These are phyloP conservation scores for Drosophila nigricruria DNA, from an alignment of 2,888 invertebrate species.

Conservation along the genomic window DNA sequence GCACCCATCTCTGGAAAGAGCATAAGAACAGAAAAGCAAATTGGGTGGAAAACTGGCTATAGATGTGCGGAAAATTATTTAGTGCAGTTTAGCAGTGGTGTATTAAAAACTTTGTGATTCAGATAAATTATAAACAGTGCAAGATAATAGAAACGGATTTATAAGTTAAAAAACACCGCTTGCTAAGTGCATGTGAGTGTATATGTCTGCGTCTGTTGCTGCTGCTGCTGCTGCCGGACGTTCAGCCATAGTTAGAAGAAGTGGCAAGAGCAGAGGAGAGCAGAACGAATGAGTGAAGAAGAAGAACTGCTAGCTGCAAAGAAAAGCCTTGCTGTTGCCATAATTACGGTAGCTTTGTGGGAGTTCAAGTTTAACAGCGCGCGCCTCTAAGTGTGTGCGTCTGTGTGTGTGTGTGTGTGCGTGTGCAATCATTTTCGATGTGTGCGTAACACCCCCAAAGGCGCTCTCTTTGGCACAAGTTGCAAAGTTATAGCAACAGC, in stretches of 20 bases:
- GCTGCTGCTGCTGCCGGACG: constrained; percentile 51
- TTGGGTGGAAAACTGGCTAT: constrained; percentile 73
- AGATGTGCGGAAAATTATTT: constrained; percentile 62
- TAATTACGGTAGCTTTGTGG: constrained; percentile 76
- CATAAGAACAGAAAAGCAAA: constrained; percentile 59
- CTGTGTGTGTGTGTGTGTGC: constrained; percentile 22
- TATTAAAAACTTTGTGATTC: constrained; percentile 27
- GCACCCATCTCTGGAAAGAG: constrained; percentile 44
- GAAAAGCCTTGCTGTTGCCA: constrained; percentile 61
- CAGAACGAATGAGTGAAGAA: constrained; percentile 34
- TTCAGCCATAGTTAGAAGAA: constrained; percentile 35
- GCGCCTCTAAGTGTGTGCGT: constrained; percentile 31
- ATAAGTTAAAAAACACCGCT: constrained; percentile 1
- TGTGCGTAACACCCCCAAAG: constrained; percentile 76
- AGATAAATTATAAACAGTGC: constrained; percentile 27
- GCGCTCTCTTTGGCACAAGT: constrained; percentile 45
- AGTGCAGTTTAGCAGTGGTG: constrained; percentile 34
- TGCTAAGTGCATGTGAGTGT: constrained; percentile 17
- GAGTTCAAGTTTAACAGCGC: constrained; percentile 73
- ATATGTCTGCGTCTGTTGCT: constrained; percentile 25
- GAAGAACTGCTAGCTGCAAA: constrained; percentile 48
- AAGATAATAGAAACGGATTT: constrained; percentile 15
- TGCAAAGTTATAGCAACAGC: constrained; percentile 41
- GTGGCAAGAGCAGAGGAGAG: constrained; percentile 27
- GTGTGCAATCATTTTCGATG: constrained; percentile 34